phyloP scores from a whole-genome alignment of 2,113 vertebrate species.

The Ciconia stormi region DNA sequence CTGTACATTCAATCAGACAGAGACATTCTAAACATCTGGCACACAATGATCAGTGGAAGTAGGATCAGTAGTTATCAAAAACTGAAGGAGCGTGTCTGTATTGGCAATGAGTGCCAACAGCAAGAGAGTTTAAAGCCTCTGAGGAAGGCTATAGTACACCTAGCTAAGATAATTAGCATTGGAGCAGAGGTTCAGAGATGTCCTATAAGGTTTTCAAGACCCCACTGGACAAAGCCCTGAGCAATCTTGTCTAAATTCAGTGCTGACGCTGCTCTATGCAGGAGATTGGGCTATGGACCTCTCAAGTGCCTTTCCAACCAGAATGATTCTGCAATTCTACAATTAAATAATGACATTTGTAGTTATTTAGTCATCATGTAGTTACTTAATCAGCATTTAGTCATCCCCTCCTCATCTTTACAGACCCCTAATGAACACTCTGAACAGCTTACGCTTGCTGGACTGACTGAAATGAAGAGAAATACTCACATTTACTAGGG shows the following conservation, averaged over 20 bases:
- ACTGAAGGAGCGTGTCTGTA: not conserved
- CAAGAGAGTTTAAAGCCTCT: not conserved
- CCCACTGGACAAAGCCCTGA: not conserved
- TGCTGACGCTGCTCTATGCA: not conserved
- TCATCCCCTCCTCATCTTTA: not conserved
- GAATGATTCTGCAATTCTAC: not conserved
- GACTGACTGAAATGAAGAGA: not conserved
- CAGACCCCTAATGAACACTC: not conserved
- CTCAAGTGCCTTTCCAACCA: not conserved
- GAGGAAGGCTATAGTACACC: not conserved
- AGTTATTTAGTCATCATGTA: not conserved
- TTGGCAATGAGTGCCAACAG: rapidly evolving
- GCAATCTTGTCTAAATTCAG: not conserved
- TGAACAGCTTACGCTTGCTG: not conserved
- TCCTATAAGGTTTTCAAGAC: not conserved
- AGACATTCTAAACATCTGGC: not conserved
- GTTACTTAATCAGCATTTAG: not conserved
- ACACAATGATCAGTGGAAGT: not conserved
- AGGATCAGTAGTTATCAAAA: not conserved
- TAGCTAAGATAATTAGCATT: not conserved
- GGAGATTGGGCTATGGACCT: not conserved
- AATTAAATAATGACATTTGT: not conserved
- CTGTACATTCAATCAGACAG: not conserved
- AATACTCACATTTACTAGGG: not conserved
- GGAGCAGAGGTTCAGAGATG: not conserved